These are phyloP conservation scores for Bubo blakistoni DNA, from an alignment of 2,113 vertebrate genomes.

Conservation along the genomic window DNA sequence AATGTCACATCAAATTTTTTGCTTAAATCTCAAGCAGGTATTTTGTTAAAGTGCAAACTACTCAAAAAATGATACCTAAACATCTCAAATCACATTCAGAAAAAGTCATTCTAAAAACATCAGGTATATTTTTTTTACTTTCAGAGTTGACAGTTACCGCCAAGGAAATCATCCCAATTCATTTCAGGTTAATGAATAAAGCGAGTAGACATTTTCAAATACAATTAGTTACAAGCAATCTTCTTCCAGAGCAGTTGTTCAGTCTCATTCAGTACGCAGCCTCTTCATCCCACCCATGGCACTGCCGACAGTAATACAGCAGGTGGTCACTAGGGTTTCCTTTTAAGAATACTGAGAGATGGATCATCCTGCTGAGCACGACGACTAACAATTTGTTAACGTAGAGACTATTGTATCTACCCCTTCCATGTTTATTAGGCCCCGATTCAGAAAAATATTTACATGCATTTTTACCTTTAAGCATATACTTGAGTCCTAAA, in stretches of 20 bases:
- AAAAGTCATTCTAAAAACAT: not conserved
- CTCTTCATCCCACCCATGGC: not conserved
- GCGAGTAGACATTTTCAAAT: not conserved
- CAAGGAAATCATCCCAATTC: not conserved
- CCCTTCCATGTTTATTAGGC: not conserved
- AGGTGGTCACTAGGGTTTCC: not conserved
- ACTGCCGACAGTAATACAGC: not conserved
- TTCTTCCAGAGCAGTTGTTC: not conserved
- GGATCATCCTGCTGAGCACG: not conserved
- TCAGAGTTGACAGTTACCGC: not conserved
- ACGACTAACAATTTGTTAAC: not conserved
- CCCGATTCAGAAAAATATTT: slow-evolving; percentile 24
- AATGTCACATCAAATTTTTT: not conserved
- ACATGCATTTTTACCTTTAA: slow-evolving; percentile 49
- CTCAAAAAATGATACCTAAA: not conserved
- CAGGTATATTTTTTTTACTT: not conserved
- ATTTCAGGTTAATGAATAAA: not conserved
- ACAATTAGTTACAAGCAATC: not conserved
- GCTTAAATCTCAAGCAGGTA: not conserved
- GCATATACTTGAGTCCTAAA: slow-evolving; percentile 43
- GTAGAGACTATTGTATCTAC: not conserved
- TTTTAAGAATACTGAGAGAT: not conserved
- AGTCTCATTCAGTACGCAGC: fast-evolving
- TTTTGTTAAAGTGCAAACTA: slow-evolving; percentile 14
- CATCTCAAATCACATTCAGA: not conserved